These are phyloP conservation scores for Achatina immaculata DNA, from an alignment of 1,140 invertebrate species.

Conservation along the genomic window DNA sequence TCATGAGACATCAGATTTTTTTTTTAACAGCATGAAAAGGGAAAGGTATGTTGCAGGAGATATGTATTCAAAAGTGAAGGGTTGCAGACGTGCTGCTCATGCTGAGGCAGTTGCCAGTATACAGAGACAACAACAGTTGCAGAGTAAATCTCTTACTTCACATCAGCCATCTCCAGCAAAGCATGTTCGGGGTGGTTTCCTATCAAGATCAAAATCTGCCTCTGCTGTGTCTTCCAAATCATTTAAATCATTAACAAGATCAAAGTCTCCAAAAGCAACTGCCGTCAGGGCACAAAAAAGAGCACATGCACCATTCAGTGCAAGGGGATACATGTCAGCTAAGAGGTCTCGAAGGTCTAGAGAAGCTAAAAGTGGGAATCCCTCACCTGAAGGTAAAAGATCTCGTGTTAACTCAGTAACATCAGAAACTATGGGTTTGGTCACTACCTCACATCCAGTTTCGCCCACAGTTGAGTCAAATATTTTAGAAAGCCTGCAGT, in stretches of 20 bases:
- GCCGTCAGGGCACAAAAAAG: conserved; percentile 7
- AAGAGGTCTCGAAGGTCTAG: conserved; percentile 29
- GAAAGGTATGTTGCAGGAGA: conserved; percentile 15
- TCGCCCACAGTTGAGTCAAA: neutral
- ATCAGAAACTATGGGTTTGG: conserved; percentile 25
- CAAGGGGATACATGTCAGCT: conserved; percentile 31
- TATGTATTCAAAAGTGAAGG: conserved; percentile 40
- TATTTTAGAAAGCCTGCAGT: neutral
- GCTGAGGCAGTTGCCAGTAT: conserved; percentile 35
- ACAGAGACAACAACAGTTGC: conserved; percentile 25
- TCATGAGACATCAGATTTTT: too few relatives aligned
- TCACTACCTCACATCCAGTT: neutral
- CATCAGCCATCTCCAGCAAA: neutral
- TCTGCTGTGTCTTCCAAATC: neutral
- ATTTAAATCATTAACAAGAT: neutral
- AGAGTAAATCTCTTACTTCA: neutral
- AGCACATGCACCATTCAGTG: conserved; percentile 26
- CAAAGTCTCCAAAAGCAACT: conserved; percentile 6
- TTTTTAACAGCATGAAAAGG: conserved; percentile 16
- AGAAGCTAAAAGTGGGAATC: conserved; percentile 21
- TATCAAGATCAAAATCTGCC: neutral
- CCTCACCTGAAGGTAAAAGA: conserved; percentile 2
- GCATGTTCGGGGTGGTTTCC: neutral
- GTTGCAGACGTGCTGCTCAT: conserved; percentile 30
- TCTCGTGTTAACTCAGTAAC: neutral